Percentiles rank a stretch among this genome's conserved stretches.
These are phyloP conservation scores for Lates calcarifer DNA, from an alignment of 2,113 vertebrate genomes.

Conservation along the genomic window DNA sequence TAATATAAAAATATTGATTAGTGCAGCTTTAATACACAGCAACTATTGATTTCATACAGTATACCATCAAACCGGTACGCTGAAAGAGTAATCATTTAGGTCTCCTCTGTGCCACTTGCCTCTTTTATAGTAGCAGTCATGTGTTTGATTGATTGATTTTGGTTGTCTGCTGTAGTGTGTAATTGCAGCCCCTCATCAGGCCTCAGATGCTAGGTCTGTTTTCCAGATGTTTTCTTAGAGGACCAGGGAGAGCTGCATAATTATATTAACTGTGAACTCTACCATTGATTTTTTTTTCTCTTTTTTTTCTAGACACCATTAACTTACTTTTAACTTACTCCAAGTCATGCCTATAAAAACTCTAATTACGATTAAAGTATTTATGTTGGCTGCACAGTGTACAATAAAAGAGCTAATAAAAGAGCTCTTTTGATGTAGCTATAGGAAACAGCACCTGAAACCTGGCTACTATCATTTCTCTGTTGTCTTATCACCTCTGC, in stretches of 20 bases:
- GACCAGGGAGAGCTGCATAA: slow-evolving; percentile 17
- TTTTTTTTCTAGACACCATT: slow-evolving; percentile 4
- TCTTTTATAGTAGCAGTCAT: slow-evolving; percentile 4
- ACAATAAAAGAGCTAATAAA: slow-evolving; percentile 11
- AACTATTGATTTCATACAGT: not conserved
- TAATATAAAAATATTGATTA: not conserved
- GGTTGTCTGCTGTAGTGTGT: slow-evolving; percentile 18
- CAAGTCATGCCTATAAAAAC: not conserved
- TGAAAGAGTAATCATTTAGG: not conserved
- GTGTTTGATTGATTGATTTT: slow-evolving; percentile 34
- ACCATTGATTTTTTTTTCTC: slow-evolving; percentile 13
- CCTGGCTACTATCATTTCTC: slow-evolving; percentile 17
- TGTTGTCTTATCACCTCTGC: slow-evolving; percentile 34
- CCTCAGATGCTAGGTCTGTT: slow-evolving; percentile 28
- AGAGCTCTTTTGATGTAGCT: slow-evolving; percentile 11
- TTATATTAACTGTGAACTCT: slow-evolving; percentile 42
- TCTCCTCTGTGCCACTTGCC: not conserved
- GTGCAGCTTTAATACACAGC: not conserved
- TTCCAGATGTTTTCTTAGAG: slow-evolving; percentile 50
- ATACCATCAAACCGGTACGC: not conserved
- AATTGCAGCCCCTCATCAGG: slow-evolving; percentile 10
- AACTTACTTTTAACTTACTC: not conserved
- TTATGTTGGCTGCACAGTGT: not conserved
- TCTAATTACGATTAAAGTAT: slow-evolving; percentile 32
- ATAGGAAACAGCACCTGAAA: slow-evolving; percentile 6